Conservation (phyloP, 37 sponge, comb jelly and placozoan genomes). For the Theonella swinhoei region DNA sequence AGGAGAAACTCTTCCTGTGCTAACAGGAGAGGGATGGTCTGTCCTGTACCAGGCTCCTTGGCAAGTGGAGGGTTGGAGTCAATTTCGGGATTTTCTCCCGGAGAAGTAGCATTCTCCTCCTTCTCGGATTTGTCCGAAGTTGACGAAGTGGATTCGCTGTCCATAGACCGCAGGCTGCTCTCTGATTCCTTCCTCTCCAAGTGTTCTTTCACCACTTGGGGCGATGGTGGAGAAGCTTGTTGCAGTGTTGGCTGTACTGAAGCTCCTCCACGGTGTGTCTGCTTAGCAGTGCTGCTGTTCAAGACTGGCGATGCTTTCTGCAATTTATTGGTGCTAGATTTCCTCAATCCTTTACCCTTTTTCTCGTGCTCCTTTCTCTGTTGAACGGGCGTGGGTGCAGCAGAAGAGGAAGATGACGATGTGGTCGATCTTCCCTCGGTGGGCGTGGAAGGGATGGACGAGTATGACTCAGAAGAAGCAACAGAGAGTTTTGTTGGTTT, state of each 20-base stretch:
- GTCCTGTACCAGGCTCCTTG: slow-evolving; percentile 66
- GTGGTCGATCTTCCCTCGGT: not conserved
- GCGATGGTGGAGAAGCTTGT: not conserved
- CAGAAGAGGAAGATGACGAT: not conserved
- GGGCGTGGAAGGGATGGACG: not conserved
- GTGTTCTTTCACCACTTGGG: not conserved
- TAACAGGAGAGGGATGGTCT: slow-evolving; percentile 33
- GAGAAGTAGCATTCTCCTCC: not conserved
- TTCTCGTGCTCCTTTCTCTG: too few species aligned
- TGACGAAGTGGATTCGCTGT: slow-evolving; percentile 36
- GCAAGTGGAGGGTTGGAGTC: slow-evolving; percentile 26
- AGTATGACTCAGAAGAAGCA: not conserved
- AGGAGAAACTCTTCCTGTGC: not conserved
- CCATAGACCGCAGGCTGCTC: slow-evolving; percentile 34
- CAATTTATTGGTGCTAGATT: not conserved
- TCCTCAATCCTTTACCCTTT: slow-evolving; percentile 12
- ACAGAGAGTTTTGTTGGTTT: not conserved
- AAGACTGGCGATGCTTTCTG: slow-evolving; percentile 4
- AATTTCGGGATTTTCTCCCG: not conserved
- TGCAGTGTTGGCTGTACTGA: not conserved
- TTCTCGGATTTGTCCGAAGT: slow-evolving; percentile 33
- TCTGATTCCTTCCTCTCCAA: slow-evolving; percentile 57
- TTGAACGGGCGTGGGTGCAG: not conserved
- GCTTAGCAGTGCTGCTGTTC: not conserved
- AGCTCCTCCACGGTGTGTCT: too few species aligned